Base-by-base conservation (phyloP, 2,113 vertebrate genomes). In the Clupea harengus region DNA sequence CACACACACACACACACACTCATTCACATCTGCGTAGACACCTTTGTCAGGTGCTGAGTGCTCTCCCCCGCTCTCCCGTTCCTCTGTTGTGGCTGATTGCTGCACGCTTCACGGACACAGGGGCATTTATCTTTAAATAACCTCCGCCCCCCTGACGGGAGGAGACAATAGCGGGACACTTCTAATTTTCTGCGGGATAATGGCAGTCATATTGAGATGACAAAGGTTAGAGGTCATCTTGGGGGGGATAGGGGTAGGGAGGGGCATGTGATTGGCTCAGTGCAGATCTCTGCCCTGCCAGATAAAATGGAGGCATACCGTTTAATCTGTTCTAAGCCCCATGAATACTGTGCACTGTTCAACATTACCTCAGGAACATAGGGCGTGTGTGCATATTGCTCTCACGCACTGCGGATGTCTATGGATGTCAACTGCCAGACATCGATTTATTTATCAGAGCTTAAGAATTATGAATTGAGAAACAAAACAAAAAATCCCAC, bases 111-210 rank as follows among this genome's bases (percentile, higher is more conserved):
- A 89, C 91, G 91, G 92, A 91, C 90, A 88, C 88, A 50, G 81
- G 86, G 90, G 91, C 89, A 91, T 95, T 93, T 93, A 94, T 95
- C 94, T 95, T 94, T 93, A 92, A 94, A 94, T 94, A 94, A 92
- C 92, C 93, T 91, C 89, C 89, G 82, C 89, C 91, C 80, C 84
- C 90, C 87, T 44, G 83, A 86, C 89, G 89, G 93, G 89, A 88
- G 91, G 84, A 91, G 95, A 96, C 94, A 95, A 96, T 94, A 95
- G 94, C 81, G 91, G 95, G 95, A 94, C 91, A 88, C 91, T 88
- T 94, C 94, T 96, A 91, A 93, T 95, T 95, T 95, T 95, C 96
- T 92, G 93, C 93, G 93, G 96, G 95, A 96, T 96, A 95, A 94
- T 93, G 94, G 95, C 95, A 90, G 95, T 92, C 89, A 88, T 94